phyloP scores from a whole-genome alignment of 2,888 invertebrate genomes.

The Acanthosoma haemorrhoidale region DNA sequence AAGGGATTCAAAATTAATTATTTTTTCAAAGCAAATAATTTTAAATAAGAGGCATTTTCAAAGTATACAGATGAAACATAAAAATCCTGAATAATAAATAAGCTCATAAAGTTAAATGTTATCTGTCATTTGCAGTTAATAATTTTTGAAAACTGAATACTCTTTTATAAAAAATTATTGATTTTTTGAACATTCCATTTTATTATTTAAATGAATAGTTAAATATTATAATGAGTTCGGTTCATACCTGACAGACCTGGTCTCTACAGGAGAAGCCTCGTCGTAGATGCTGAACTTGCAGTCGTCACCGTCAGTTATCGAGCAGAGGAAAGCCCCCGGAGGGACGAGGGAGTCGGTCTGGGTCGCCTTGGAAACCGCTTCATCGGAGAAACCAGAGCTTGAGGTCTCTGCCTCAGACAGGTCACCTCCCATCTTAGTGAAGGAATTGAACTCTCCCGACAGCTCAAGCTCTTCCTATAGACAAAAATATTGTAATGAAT shows the following conservation, averaged over 20 bases:
- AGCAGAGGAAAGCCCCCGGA: conserved; percentile 76
- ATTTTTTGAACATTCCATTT: neutral
- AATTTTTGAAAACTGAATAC: too few species aligned
- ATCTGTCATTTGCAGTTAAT: too few species aligned
- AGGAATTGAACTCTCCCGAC: conserved; percentile 65
- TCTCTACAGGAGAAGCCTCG: conserved; percentile 71
- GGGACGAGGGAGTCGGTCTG: conserved; percentile 68
- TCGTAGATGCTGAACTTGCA: conserved; percentile 81
- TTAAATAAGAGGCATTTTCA: too few species aligned
- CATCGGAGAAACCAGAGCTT: conserved; percentile 77
- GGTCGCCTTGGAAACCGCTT: conserved; percentile 74
- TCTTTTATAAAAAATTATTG: neutral
- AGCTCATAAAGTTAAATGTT: too few species aligned
- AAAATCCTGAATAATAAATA: too few species aligned
- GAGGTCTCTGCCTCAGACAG: conserved; percentile 82
- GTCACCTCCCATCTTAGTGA: conserved; percentile 62
- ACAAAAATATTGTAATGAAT: neutral
- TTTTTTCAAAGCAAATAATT: too few species aligned
- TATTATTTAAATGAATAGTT: neutral
- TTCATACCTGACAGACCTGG: conserved; percentile 52
- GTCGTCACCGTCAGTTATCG: conserved; percentile 78
- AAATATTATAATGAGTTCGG: too few species aligned
- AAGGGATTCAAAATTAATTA: too few species aligned
- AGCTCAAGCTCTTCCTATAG: conserved; percentile 67
- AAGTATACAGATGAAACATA: too few species aligned